Conservation (phyloP, 2,113 vertebrate species). For the Xyrauchen texanus region DNA sequence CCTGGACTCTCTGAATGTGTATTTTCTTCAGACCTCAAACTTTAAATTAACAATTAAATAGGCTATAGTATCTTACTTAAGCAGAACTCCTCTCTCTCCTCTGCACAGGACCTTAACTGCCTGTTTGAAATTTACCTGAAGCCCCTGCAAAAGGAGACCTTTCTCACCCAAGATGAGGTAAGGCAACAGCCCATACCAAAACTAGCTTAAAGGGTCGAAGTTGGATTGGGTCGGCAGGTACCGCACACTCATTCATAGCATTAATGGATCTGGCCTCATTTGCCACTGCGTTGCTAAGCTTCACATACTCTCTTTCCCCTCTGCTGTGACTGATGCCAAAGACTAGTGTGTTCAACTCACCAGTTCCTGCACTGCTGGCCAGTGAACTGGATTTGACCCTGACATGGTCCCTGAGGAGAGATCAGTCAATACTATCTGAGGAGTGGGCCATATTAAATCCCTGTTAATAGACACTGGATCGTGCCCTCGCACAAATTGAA, state of each 20-base stretch:
- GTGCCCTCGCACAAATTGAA: slow-evolving; percentile 56
- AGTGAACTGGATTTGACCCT: slow-evolving; percentile 54
- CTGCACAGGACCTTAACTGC: slow-evolving; percentile 85
- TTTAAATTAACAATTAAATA: no score
- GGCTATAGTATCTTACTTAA: no score
- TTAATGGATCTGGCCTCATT: slow-evolving; percentile 15
- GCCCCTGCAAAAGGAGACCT: slow-evolving; percentile 92
- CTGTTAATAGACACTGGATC: slow-evolving; percentile 59
- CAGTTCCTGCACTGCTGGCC: slow-evolving; percentile 21
- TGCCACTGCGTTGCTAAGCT: background rate
- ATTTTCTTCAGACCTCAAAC: no score
- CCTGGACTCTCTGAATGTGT: no score
- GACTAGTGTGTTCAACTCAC: slow-evolving; percentile 23
- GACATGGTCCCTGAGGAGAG: slow-evolving; percentile 52
- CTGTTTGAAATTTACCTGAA: slow-evolving; percentile 94
- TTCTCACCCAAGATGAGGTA: slow-evolving; percentile 95
- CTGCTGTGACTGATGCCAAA: slow-evolving; percentile 44
- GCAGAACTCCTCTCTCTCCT: background rate
- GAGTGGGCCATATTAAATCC: slow-evolving; percentile 65
- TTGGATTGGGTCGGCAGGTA: background rate
- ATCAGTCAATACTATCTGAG: slow-evolving; percentile 58
- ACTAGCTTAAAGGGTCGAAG: background rate
- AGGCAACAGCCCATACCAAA: slow-evolving; percentile 26
- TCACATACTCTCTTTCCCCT: background rate
- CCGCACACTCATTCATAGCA: background rate